These are phyloP conservation scores for Malaclemys terrapin DNA, from an alignment of 2,113 vertebrate species.

Conservation along the genomic window DNA sequence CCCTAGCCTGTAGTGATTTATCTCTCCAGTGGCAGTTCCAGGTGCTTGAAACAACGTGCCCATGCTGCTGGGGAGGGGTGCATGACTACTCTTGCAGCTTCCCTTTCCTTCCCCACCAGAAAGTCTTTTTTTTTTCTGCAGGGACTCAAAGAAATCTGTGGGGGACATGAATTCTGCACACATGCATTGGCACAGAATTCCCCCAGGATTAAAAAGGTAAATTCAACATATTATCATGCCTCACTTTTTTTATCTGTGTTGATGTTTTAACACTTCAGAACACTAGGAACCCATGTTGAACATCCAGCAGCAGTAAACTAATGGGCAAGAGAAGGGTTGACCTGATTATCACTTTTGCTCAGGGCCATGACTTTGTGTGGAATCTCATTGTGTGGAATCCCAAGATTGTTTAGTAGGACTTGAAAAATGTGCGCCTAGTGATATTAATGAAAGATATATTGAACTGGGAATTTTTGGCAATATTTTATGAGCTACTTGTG, in stretches of 20 bases:
- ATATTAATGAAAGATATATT: too few relatives aligned
- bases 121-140: too few relatives aligned
- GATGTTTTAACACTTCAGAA: not conserved
- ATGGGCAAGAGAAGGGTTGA: not conserved
- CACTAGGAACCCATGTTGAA: not conserved
- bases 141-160: too few relatives aligned
- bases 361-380: not conserved
- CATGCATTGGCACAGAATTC: not conserved
- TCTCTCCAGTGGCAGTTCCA: too few relatives aligned
- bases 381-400: not conserved
- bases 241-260: not conserved
- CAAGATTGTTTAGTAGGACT: not conserved
- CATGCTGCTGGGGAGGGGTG: too few relatives aligned
- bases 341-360: not conserved
- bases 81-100: too few relatives aligned
- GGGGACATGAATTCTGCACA: too few relatives aligned
- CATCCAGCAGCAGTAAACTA: not conserved
- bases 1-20: too few relatives aligned
- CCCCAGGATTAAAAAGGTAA: not conserved
- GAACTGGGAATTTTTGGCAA: too few relatives aligned
- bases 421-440: constrained; percentile 13
- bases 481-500: too few relatives aligned
- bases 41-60: too few relatives aligned
- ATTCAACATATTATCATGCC: not conserved
- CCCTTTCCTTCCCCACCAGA: too few relatives aligned